phyloP scores from a whole-genome alignment of 2,113 vertebrate species.

The Sarotherodon lohbergeri region DNA sequence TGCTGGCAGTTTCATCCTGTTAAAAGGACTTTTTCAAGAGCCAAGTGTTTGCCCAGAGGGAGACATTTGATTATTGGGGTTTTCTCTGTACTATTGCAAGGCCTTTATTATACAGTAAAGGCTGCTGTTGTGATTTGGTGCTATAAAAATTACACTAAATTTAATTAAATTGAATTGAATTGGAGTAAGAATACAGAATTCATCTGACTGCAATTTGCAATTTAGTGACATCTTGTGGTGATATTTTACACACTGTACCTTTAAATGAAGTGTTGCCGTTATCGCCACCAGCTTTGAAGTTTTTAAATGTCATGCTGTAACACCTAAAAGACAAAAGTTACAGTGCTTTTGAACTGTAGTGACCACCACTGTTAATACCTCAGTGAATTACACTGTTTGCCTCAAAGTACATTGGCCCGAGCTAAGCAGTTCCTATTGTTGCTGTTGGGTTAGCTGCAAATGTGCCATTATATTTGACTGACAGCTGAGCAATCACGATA shows the following conservation, averaged over 20 bases:
- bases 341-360: not conserved
- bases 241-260: not conserved
- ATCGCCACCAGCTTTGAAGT: not conserved
- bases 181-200: not conserved
- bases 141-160: not conserved
- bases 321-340: not conserved
- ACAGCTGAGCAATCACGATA: conserved; percentile 66
- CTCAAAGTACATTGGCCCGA: not conserved
- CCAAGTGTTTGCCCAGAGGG: not conserved
- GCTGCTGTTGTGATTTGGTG: not conserved
- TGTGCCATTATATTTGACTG: conserved; percentile 67
- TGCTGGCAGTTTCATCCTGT: not conserved
- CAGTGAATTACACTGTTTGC: not conserved
- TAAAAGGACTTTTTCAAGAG: not conserved
- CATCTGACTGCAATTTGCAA: not conserved
- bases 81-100: not conserved
- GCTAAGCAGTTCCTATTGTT: not conserved
- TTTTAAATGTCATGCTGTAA: not conserved
- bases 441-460: not conserved
- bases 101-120: not conserved
- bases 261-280: not conserved
- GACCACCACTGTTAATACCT: not conserved
- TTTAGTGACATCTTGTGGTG: not conserved
- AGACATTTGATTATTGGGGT: not conserved
- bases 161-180: not conserved